Evolutionary conservation across 2,888 invertebrate species (phyloP).

Genomic region (Phragmatobia fuliginosa): DNA sequence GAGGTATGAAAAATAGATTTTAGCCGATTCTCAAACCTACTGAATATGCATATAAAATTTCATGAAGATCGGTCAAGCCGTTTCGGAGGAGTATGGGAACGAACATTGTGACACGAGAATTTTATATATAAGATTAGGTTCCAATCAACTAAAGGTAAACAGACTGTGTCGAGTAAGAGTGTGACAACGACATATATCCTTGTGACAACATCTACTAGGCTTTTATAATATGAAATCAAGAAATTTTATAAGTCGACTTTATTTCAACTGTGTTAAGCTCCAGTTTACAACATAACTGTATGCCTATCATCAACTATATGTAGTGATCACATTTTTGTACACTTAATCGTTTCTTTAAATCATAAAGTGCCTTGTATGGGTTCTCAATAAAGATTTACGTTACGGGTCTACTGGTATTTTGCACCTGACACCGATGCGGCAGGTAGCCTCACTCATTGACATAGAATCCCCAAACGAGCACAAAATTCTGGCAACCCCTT

Average conservation of each 20-base stretch:
- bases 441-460: background rate
- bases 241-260: background rate
- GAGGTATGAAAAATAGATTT: too few species aligned
- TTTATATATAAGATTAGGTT: too few species aligned
- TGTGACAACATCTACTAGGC: background rate
- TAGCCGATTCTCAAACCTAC: too few species aligned
- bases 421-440: background rate
- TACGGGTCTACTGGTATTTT: background rate
- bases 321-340: background rate
- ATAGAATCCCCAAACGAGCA: background rate
- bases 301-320: too few species aligned
- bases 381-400: background rate
- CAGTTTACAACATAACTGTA: background rate
- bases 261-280: background rate
- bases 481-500: background rate
- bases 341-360: background rate
- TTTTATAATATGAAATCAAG: background rate
- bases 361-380: background rate
- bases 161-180: background rate
- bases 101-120: too few species aligned
- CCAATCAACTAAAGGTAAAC: background rate
- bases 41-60: too few species aligned
- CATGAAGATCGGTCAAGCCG: too few species aligned
- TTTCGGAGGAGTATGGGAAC: too few species aligned
- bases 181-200: background rate